Conservation (phyloP, 1,140 invertebrate species). For the Cyclargus thomasi region DNA sequence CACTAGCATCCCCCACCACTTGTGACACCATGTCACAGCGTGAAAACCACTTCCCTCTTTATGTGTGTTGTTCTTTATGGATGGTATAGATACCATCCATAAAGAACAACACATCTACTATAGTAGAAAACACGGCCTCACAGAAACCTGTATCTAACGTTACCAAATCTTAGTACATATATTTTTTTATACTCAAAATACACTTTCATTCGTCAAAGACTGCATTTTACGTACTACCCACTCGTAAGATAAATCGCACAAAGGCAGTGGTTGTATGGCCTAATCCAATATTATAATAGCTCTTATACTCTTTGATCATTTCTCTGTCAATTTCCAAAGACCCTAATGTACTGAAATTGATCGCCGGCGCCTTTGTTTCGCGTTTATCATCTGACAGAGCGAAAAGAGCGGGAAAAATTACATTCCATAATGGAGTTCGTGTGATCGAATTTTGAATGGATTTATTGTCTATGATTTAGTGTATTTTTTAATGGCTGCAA, state of each 20-base stretch:
- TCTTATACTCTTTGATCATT: conserved; percentile 17
- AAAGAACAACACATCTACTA: too few species aligned
- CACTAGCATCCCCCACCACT: too few species aligned
- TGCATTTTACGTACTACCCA: not conserved
- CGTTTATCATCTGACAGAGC: not conserved
- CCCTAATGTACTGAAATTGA: conserved; percentile 17
- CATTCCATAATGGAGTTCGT: not conserved
- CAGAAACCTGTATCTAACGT: not conserved
- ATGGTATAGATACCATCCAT: too few species aligned
- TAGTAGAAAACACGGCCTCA: too few species aligned
- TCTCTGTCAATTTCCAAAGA: not conserved
- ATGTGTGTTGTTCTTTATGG: too few species aligned
- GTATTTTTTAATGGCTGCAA: not conserved
- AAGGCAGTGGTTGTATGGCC: not conserved
- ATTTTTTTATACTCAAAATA: too few species aligned
- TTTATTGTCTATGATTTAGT: not conserved
- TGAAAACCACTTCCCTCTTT: too few species aligned
- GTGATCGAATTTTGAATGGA: conserved; percentile 2
- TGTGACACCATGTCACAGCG: too few species aligned
- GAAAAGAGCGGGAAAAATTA: conserved; percentile 13
- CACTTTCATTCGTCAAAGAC: too few species aligned
- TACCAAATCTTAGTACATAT: not conserved
- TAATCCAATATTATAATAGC: conserved; percentile 23
- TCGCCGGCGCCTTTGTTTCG: conserved; percentile 15
- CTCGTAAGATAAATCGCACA: not conserved